phyloP scores from a whole-genome alignment of 2,797 vertebrate species.

The Pangasius krempfi region DNA sequence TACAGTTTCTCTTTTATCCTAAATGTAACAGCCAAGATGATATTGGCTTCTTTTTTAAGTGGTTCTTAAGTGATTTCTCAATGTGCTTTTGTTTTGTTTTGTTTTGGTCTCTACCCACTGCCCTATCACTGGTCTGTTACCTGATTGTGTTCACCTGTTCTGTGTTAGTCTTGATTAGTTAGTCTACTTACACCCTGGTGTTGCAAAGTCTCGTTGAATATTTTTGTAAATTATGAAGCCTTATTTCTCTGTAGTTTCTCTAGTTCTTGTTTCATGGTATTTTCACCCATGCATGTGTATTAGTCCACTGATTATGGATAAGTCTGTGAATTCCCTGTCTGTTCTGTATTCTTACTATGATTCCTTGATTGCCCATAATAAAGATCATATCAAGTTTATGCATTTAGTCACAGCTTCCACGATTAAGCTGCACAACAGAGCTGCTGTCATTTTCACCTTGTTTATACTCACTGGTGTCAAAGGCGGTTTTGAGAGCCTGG shows the following conservation, averaged over 20 bases:
- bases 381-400: background rate
- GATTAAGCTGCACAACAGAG: background rate
- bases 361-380: background rate
- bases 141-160: background rate
- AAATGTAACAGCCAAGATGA: background rate
- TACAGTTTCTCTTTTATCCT: background rate
- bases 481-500: slow-evolving; percentile 93
- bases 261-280: background rate
- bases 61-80: background rate
- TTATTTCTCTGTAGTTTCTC: background rate
- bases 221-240: background rate
- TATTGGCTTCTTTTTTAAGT: background rate
- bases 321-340: background rate
- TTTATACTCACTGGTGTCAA: slow-evolving; percentile 91
- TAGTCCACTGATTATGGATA: background rate
- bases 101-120: background rate
- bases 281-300: background rate
- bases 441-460: background rate
- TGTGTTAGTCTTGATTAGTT: background rate
- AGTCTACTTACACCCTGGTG: background rate
- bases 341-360: background rate
- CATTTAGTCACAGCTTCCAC: background rate
- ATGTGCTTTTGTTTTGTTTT: background rate
- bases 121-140: background rate
- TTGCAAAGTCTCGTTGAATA: background rate